Percentiles rank a stretch among this genome's conserved stretches.
Evolutionary conservation across 2,113 vertebrate species (phyloP).

Genomic region (Microcebus griseorufus): DNA sequence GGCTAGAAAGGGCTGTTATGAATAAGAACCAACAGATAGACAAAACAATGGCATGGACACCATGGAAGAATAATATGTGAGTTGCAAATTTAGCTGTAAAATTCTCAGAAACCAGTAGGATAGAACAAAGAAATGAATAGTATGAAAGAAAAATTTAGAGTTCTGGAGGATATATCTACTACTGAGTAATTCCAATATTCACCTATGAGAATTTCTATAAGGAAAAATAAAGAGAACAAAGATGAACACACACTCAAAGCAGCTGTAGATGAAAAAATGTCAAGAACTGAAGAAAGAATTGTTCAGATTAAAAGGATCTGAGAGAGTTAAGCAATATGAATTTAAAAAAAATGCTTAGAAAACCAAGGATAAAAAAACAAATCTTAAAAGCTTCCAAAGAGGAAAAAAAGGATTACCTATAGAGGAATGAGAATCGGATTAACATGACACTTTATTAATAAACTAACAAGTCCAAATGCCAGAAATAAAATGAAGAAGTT

Average conservation of each 20-base stretch:
- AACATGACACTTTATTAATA: slow-evolving; percentile 8
- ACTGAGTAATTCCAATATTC: neutral
- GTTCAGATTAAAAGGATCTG: neutral
- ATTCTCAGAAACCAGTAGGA: neutral
- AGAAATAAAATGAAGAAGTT: neutral
- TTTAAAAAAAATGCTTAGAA: neutral
- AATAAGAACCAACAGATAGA: neutral
- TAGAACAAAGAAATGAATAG: neutral
- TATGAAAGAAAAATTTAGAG: neutral
- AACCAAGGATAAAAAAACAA: slow-evolving; percentile 7
- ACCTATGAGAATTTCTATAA: neutral
- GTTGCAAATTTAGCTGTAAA: neutral
- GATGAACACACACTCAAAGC: neutral
- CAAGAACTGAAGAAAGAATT: neutral
- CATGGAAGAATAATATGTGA: neutral
- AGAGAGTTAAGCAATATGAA: neutral
- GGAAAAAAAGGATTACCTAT: neutral
- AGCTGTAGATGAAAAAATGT: neutral
- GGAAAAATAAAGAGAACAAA: neutral
- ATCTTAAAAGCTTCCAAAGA: neutral
- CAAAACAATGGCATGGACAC: neutral
- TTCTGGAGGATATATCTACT: neutral
- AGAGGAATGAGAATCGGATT: neutral
- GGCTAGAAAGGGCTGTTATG: neutral
- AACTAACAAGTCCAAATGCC: neutral